Evolutionary conservation across 2,888 invertebrate genomes (phyloP).

Genomic region (Zeuzera pyrina): DNA sequence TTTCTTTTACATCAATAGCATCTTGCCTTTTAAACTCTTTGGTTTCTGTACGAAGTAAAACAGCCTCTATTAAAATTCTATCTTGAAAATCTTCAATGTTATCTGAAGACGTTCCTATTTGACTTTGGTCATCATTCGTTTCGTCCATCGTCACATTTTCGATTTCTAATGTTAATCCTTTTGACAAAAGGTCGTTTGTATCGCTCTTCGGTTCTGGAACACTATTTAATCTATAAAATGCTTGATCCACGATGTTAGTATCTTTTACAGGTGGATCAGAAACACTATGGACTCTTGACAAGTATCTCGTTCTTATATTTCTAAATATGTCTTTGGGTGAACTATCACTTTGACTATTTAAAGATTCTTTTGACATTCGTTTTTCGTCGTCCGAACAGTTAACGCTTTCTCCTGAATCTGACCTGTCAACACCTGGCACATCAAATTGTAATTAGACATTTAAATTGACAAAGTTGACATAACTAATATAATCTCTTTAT

Average conservation of each 20-base stretch:
- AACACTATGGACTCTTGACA: constrained; percentile 55
- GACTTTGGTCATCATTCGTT: constrained; percentile 40
- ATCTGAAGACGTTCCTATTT: constrained; percentile 20
- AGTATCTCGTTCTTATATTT: constrained; percentile 53
- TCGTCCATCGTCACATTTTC: constrained; percentile 50
- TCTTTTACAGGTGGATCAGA: constrained; percentile 40
- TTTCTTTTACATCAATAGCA: constrained; percentile 37
- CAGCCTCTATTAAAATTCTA: constrained; percentile 24
- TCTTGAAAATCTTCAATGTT: constrained; percentile 15
- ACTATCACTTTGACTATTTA: constrained; percentile 46
- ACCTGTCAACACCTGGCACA: constrained; percentile 63
- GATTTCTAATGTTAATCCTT: constrained; percentile 35
- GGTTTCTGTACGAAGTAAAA: constrained; percentile 28
- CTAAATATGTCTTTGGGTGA: constrained; percentile 54
- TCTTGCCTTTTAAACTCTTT: constrained; percentile 48
- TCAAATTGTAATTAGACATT: constrained; percentile 50
- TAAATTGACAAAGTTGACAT: constrained; percentile 19
- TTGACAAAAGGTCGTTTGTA: too few species aligned
- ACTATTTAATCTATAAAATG: constrained; percentile 41
- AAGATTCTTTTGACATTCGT: constrained; percentile 31
- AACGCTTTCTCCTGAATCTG: constrained; percentile 54
- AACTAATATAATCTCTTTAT: constrained; percentile 1
- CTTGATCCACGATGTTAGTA: constrained; percentile 45
- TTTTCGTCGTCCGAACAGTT: constrained; percentile 43
- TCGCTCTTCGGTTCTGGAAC: constrained; percentile 15